Percentiles rank a stretch among this genome's conserved stretches.
Conservation (phyloP, 2,888 invertebrate genomes). For the Drosophila conformis region DNA sequence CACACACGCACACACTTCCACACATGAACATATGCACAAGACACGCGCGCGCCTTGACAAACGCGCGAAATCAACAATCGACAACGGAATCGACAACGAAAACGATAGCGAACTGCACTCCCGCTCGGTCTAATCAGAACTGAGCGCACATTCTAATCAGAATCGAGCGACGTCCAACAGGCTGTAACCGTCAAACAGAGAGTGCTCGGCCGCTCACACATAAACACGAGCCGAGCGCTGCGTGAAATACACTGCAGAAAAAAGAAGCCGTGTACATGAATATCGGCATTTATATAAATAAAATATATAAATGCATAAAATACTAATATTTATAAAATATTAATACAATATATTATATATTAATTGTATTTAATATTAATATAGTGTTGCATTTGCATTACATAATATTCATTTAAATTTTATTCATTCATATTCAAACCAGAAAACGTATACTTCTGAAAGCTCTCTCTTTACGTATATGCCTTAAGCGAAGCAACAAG, state of each 20-base stretch:
- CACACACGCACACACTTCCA: constrained; percentile 46
- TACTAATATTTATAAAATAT: neutral
- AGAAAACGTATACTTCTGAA: neutral
- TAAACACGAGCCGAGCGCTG: constrained; percentile 27
- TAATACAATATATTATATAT: neutral
- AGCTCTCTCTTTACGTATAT: constrained; percentile 4
- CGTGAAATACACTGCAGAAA: constrained; percentile 23
- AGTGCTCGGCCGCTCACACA: constrained; percentile 29
- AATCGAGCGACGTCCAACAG: constrained; percentile 63
- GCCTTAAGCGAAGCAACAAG: constrained; percentile 48
- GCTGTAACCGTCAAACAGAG: constrained; percentile 43
- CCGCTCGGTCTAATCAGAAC: constrained; percentile 73
- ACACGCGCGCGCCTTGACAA: constrained; percentile 29
- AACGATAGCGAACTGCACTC: constrained; percentile 56
- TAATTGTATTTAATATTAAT: neutral
- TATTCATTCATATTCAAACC: neutral
- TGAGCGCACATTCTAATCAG: constrained; percentile 62
- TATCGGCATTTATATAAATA: neutral
- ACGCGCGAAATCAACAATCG: constrained; percentile 49
- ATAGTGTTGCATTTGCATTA: neutral
- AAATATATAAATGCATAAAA: neutral
- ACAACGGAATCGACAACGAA: constrained; percentile 33
- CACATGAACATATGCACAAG: constrained; percentile 38
- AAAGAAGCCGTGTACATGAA: neutral
- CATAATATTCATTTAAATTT: neutral